Base-by-base conservation (phyloP, 1,140 invertebrate genomes). In the Drosophila paulistorum region DNA sequence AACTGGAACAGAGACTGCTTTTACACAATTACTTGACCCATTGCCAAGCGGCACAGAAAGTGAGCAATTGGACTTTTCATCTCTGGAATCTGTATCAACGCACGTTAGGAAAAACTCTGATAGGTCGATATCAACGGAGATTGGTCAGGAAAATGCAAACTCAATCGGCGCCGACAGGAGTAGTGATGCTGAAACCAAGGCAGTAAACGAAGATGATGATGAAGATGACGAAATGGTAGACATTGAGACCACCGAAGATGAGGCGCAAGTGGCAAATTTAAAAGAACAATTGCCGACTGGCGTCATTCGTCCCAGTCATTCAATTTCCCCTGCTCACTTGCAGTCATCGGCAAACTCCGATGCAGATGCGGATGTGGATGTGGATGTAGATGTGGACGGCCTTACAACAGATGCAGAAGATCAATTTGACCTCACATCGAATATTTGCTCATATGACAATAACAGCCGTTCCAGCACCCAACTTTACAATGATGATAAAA, bases 171-270 rank as follows among this genome's bases (percentile, higher is more conserved):
- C 45, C 3, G 45, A 51, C 20, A 10, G 17, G 1, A 51, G 45
- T 51, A 17, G 17, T 11, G 45, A 51, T 3, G 45, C 45, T 20
- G 33, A 39, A 66, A 58, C 61, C 3, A 26, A 41, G 37, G 23
- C 14, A 39, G 39, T 17, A 13, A 35, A 11, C 23, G 93, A 94
- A 54, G 93, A 94, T 79, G 94, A 93, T 6, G 94, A 94, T 0
- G 94, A 94, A 67, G 94, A 94, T 9, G 94, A 94, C 71, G 94
- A 94, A 79, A 91, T 93, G 9, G 94, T 95, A 1, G 94, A 94
- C 79, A 94, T 95, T 73, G 94, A 95, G 77, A 94, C 94, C 7
- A 94, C 94, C 0, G 94, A 94, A 67, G 94, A 94, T 13, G 92
- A 93, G 23, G 65, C 48, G 1, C 78, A 72, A 35, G 26, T 35